Evolutionary conservation across 2,888 invertebrate species (phyloP).

Genomic region (Drosophila kuntzei): DNA sequence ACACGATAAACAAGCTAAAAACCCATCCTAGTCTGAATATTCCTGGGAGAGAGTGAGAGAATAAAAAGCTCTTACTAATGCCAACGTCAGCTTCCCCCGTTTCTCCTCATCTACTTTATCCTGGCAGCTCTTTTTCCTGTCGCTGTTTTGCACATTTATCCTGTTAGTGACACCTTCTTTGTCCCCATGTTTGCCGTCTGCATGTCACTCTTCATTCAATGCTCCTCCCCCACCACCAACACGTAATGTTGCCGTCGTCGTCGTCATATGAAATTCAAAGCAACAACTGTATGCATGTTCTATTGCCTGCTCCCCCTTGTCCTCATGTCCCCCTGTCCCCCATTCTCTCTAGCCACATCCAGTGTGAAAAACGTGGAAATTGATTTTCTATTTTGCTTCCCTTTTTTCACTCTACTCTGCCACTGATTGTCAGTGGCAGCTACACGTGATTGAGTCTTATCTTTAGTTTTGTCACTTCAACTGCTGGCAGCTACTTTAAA

Average conservation of each 20-base stretch:
- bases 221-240: conserved; percentile 4
- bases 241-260: conserved; percentile 37
- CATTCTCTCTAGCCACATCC: conserved; percentile 17
- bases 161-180: conserved; percentile 81
- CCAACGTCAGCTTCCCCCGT: not conserved
- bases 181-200: conserved; percentile 66
- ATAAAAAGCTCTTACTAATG: conserved; percentile 24
- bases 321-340: not conserved
- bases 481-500: conserved; percentile 79
- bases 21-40: conserved; percentile 8
- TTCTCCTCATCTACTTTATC: conserved; percentile 8
- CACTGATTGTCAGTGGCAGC: conserved; percentile 70
- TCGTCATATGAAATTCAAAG: conserved; percentile 73
- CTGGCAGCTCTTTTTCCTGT: conserved; percentile 78
- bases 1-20: conserved; percentile 77
- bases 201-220: conserved; percentile 78
- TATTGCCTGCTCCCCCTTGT: conserved; percentile 26
- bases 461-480: conserved; percentile 81
- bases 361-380: conserved; percentile 73
- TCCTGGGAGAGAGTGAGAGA: not conserved
- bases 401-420: conserved; percentile 23
- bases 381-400: conserved; percentile 77
- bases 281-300: conserved; percentile 78
- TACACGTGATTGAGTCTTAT: conserved; percentile 80
- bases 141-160: conserved; percentile 81